These are phyloP conservation scores for Lottia gigantea DNA, from an alignment of 2,888 invertebrate genomes.

Conservation along the genomic window DNA sequence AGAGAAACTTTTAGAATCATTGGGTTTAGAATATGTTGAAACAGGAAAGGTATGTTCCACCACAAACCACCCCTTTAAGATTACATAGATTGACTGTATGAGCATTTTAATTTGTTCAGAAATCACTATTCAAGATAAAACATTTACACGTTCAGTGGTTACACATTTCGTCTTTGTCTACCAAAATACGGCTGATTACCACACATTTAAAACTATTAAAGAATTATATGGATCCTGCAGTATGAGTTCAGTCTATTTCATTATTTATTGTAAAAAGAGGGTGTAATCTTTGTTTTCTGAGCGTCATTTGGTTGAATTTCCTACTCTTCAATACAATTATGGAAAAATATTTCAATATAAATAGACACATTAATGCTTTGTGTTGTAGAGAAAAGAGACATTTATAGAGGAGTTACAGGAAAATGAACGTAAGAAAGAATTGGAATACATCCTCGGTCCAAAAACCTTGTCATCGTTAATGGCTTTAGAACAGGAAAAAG, in stretches of 20 bases:
- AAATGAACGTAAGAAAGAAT: slow-evolving; percentile 29
- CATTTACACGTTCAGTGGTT: neutral
- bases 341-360: too few relatives aligned
- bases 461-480: slow-evolving; percentile 46
- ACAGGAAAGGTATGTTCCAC: slow-evolving; percentile 38
- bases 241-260: too few relatives aligned
- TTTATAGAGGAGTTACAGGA: slow-evolving; percentile 26
- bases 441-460: slow-evolving; percentile 31
- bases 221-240: too few relatives aligned
- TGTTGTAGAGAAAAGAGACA: slow-evolving; percentile 21
- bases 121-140: neutral
- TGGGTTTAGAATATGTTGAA: slow-evolving; percentile 48
- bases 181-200: too few relatives aligned
- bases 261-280: too few relatives aligned
- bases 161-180: neutral
- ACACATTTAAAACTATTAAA: too few relatives aligned
- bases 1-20: slow-evolving; percentile 47
- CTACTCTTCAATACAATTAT: too few relatives aligned
- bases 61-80: too few relatives aligned
- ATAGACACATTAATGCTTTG: too few relatives aligned
- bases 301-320: too few relatives aligned
- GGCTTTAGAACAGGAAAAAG: slow-evolving; percentile 32
- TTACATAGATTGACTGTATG: too few relatives aligned
- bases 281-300: too few relatives aligned
- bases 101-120: neutral